These are phyloP conservation scores for Nycteola revayana DNA, from an alignment of 2,888 invertebrate genomes.

Conservation along the genomic window DNA sequence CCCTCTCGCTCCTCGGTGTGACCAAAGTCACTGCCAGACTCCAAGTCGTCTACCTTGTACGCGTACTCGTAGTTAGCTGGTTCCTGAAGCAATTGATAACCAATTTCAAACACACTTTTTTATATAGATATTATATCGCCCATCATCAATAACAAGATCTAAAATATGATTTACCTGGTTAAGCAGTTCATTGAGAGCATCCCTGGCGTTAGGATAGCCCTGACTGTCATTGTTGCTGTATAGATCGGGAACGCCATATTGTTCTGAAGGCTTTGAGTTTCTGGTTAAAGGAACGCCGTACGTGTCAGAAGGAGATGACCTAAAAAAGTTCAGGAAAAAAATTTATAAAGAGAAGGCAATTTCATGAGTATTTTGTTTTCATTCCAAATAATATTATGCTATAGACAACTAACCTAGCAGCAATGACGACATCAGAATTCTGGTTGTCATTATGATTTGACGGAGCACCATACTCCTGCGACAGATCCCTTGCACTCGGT, in stretches of 20 bases:
- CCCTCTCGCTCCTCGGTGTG: conserved; percentile 84
- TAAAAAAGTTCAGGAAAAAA: conserved; percentile 18
- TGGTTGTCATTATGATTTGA: conserved; percentile 43
- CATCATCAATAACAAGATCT: too few relatives aligned
- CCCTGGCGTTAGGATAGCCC: conserved; percentile 56
- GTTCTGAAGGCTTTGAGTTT: conserved; percentile 60
- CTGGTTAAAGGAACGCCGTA: conserved; percentile 55
- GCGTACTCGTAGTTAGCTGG: conserved; percentile 86
- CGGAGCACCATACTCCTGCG: conserved; percentile 76
- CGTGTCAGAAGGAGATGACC: conserved; percentile 51
- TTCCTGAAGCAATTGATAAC: too few relatives aligned
- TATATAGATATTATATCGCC: too few relatives aligned
- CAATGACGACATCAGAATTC: conserved; percentile 52
- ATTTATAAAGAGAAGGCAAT: too few relatives aligned
- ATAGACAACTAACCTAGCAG: conserved; percentile 40
- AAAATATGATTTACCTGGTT: conserved; percentile 45
- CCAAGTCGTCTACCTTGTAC: conserved; percentile 84
- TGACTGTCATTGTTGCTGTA: conserved; percentile 60
- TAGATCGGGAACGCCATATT: conserved; percentile 72
- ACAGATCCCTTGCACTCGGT: conserved; percentile 52
- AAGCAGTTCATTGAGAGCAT: conserved; percentile 51
- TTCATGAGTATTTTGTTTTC: too few relatives aligned
- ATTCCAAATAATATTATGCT: too few relatives aligned
- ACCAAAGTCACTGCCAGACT: conserved; percentile 84
- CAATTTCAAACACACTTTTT: too few relatives aligned